A percentile compares a stretch with the other conserved stretches of the same genome.
Conservation (phyloP, 2,797 vertebrate genomes). For the Acanthurus tractus region DNA sequence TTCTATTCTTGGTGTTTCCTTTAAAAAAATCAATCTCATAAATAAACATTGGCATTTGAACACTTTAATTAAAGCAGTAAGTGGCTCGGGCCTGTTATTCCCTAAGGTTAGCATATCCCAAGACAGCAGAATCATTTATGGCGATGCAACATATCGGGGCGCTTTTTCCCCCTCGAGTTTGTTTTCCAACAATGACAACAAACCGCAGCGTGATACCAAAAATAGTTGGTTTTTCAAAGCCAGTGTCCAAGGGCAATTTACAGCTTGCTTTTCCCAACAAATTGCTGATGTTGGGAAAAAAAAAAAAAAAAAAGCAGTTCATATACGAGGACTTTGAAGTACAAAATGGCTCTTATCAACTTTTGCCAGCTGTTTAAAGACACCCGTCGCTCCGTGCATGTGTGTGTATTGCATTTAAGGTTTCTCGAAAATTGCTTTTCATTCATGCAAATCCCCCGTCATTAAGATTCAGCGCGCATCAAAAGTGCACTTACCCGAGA, state of each 20-base stretch:
- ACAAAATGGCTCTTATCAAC: constrained; percentile 81
- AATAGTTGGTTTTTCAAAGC: constrained; percentile 67
- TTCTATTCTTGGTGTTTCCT: constrained; percentile 53
- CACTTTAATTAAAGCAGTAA: constrained; percentile 73
- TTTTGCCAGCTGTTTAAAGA: constrained; percentile 77
- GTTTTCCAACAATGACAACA: constrained; percentile 71
- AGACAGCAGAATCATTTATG: constrained; percentile 62
- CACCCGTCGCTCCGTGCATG: constrained; percentile 30
- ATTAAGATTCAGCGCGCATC: constrained; percentile 68
- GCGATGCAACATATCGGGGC: constrained; percentile 33
- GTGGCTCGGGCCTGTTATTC: constrained; percentile 57
- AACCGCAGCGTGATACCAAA: constrained; percentile 57
- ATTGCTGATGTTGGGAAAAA: constrained; percentile 67
- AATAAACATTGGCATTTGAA: constrained; percentile 71
- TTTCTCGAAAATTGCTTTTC: constrained; percentile 61
- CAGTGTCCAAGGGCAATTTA: constrained; percentile 67
- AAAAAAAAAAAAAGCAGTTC: constrained; percentile 51
- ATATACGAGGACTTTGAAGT: constrained; percentile 76
- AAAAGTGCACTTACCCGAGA: constrained; percentile 59
- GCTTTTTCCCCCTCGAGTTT: constrained; percentile 48
- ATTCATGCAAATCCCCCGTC: constrained; percentile 72
- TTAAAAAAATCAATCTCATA: constrained; percentile 72
- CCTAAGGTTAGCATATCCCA: constrained; percentile 67
- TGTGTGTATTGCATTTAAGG: constrained; percentile 47
- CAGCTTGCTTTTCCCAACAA: constrained; percentile 59